Conservation (phyloP, 2,797 vertebrate species). For the Parotocinclus haroldoi region DNA sequence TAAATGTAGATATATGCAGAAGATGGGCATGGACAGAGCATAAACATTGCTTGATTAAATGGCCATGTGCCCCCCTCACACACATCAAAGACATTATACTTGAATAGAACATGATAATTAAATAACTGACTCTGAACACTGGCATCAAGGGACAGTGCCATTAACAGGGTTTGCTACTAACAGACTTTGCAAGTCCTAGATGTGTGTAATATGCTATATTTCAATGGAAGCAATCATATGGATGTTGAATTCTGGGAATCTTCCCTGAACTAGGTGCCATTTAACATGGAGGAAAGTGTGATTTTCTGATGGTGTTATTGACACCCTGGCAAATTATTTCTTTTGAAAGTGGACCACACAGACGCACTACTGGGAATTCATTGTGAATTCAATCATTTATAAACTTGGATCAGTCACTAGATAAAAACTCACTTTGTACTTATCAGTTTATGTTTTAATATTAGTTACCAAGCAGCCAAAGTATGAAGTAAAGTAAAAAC, state of each 20-base stretch:
- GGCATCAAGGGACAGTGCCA: background rate
- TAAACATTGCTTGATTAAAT: constrained; percentile 18
- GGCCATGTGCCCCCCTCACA: constrained; percentile 26
- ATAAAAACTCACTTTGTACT: constrained; percentile 68
- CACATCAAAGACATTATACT: constrained; percentile 21
- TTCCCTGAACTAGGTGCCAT: background rate
- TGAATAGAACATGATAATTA: constrained; percentile 19
- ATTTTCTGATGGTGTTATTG: constrained; percentile 45
- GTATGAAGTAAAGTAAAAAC: constrained; percentile 46
- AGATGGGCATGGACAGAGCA: constrained; percentile 15
- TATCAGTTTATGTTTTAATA: constrained; percentile 56
- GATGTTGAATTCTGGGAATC: background rate
- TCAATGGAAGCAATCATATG: constrained; percentile 6
- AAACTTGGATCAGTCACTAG: too few relatives aligned
- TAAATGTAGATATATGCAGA: constrained; percentile 10
- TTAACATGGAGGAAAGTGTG: constrained; percentile 1
- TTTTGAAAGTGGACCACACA: constrained; percentile 39
- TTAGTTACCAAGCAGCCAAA: constrained; percentile 60
- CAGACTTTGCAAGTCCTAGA: background rate
- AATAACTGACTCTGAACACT: constrained; percentile 24
- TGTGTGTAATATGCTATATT: constrained; percentile 1
- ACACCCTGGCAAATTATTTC: constrained; percentile 50
- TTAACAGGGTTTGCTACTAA: constrained; percentile 2
- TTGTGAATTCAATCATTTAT: constrained; percentile 35
- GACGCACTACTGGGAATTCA: constrained; percentile 36